Evolutionary conservation across 2,797 vertebrate species (phyloP).

Genomic region (Sylvia borin): DNA sequence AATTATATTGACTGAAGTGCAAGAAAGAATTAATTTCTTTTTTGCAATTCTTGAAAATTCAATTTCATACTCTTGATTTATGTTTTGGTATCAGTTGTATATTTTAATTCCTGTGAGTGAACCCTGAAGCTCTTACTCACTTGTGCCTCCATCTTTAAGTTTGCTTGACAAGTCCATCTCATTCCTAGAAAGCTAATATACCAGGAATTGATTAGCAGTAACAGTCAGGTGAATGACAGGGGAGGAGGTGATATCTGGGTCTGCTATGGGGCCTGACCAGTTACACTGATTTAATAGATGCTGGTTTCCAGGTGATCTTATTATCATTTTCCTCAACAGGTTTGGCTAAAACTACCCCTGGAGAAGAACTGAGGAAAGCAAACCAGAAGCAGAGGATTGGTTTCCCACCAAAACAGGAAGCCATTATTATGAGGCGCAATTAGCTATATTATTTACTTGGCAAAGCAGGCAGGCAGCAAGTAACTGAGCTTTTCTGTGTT

Average conservation of each 20-base stretch:
- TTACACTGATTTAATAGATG: fast-evolving
- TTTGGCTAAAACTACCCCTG: background rate
- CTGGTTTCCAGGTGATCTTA: background rate
- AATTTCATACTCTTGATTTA: background rate
- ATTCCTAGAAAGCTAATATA: background rate
- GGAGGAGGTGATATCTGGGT: background rate
- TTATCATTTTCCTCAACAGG: background rate
- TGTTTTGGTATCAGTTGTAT: background rate
- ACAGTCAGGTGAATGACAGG: background rate
- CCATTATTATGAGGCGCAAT: background rate
- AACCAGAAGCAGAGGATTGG: background rate
- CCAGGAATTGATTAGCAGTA: background rate
- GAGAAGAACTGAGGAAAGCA: background rate
- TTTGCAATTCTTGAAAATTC: background rate
- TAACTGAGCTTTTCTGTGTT: background rate
- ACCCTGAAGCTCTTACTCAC: background rate
- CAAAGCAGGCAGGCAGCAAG: background rate
- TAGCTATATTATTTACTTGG: background rate
- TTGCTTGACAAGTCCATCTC: background rate
- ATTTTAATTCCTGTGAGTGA: constrained; percentile 3
- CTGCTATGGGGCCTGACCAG: background rate
- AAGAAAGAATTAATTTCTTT: background rate
- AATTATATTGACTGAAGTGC: background rate
- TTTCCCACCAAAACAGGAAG: background rate
- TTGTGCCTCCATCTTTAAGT: background rate